Conservation (phyloP, 2,888 invertebrate genomes). For the Drosophila phalerata region DNA sequence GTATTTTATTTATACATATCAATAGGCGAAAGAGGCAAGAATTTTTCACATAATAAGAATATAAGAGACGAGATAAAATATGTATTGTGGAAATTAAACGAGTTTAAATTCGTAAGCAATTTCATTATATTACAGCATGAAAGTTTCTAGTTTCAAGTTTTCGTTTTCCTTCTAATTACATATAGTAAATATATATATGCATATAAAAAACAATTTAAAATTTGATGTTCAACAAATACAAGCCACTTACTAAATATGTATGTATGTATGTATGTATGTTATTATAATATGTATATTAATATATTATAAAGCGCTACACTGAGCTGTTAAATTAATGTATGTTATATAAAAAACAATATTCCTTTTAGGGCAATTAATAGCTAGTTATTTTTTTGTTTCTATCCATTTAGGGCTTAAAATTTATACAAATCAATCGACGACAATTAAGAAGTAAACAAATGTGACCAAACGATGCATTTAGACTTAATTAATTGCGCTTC, state of each 20-base stretch:
- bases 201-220: conserved; percentile 75
- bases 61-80: conserved; percentile 4
- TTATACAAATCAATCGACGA: conserved; percentile 66
- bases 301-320: conserved; percentile 52
- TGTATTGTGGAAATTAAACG: conserved; percentile 60
- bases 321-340: conserved; percentile 64
- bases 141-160: conserved; percentile 37
- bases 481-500: conserved; percentile 70
- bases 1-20: conserved; percentile 66
- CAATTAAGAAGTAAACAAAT: conserved; percentile 32
- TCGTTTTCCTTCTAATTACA: conserved; percentile 32
- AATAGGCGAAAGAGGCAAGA: conserved; percentile 49
- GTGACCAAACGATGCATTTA: conserved; percentile 18
- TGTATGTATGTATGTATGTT: conserved; percentile 41
- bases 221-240: conserved; percentile 66
- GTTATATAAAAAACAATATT: conserved; percentile 72
- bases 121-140: conserved; percentile 72
- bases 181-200: conserved; percentile 35
- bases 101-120: conserved; percentile 72
- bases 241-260: conserved; percentile 62
- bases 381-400: conserved; percentile 41
- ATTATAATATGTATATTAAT: conserved; percentile 48
- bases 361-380: conserved; percentile 62
- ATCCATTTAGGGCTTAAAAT: conserved; percentile 45
- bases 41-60: conserved; percentile 18